Base-by-base conservation (phyloP, 2,888 invertebrate genomes). In the Eupithecia subumbrata region DNA sequence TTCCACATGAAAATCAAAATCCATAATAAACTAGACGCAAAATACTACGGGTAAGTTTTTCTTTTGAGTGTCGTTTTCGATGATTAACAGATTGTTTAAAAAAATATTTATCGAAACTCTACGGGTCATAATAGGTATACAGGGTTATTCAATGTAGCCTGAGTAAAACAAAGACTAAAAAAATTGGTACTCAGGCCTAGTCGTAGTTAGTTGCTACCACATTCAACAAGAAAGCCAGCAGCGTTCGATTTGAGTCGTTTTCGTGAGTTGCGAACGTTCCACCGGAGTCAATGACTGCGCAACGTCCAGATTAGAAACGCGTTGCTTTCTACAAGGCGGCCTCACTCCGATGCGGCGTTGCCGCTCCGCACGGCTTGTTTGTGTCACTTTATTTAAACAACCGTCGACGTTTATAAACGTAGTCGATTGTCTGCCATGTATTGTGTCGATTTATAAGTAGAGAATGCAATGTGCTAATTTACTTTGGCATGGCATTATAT, bases 271-370 rank as follows among this genome's bases (percentile, higher is more conserved):
- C 82, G 80, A 84, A 84, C 83, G 87, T 83, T 84, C 86, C 86
- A 82, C 79, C 88, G 91, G 92, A 93, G 94, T 94, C 94, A 94
- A 89, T 94, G 94, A 94, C 93, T 93, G 94, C 85, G 88, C 85
- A 83, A 83, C 86, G 86, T 89, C 89, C 88, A 93, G 94, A 94
- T 94, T 94, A 94, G 94, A 93, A 94, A 94, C 93, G 91, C 91
- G 89, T 83, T 88, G 92, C 93, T 94, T 94, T 94, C 94, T 93
- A 93, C 82, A 85, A 88, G 92, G 91, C 92, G 91, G 92, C 85
- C 82, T 82, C 89, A 90, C 72, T 88, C 88, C 81, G 76, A 79
- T 80, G 84, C 90, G 91, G 81, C 88, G 93, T 93, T 93, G 93
- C 92, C 86, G 90, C 72, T 81, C 82, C 81, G 80, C 78, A 79